Conservation (phyloP, 1,140 invertebrate species). For the Zaprionus capensis region DNA sequence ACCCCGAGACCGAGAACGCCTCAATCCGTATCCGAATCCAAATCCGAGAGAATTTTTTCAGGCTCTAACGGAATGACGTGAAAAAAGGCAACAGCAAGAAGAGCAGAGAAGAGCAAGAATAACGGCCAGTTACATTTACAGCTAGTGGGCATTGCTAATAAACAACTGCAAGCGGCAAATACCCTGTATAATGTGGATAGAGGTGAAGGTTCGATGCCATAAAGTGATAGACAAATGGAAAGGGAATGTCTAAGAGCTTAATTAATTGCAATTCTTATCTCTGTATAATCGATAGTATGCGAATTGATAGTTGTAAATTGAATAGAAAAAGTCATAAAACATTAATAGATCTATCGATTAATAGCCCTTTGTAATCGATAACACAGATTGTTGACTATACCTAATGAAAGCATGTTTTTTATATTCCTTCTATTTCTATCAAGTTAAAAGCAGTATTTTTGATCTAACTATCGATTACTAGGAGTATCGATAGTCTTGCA, state of each 20-base stretch:
- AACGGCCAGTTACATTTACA: conserved; percentile 42
- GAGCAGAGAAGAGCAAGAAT: conserved; percentile 7
- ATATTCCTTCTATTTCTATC: too few relatives aligned
- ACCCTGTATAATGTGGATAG: conserved; percentile 7
- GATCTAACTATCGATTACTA: not conserved
- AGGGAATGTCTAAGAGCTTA: not conserved
- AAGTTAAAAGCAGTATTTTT: too few relatives aligned
- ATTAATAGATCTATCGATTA: too few relatives aligned
- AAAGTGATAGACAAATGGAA: not conserved
- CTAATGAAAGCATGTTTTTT: too few relatives aligned
- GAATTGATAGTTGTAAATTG: too few relatives aligned
- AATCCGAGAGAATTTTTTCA: conserved; percentile 10
- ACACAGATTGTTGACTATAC: too few relatives aligned
- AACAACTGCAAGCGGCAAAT: conserved; percentile 40
- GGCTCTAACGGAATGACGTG: conserved; percentile 33
- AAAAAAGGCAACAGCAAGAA: conserved; percentile 6
- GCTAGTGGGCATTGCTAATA: conserved; percentile 41
- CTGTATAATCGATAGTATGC: not conserved
- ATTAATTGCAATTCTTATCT: not conserved
- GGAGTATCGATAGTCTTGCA: not conserved
- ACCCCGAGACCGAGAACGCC: conserved; percentile 4
- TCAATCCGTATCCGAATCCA: not conserved
- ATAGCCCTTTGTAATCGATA: too few relatives aligned
- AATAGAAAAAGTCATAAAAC: too few relatives aligned
- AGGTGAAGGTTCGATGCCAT: not conserved